Evolutionary conservation across 2,888 invertebrate genomes (phyloP), one percentile per base, ranked within the genome.

Genomic region (Drosophila anomalata): DNA sequence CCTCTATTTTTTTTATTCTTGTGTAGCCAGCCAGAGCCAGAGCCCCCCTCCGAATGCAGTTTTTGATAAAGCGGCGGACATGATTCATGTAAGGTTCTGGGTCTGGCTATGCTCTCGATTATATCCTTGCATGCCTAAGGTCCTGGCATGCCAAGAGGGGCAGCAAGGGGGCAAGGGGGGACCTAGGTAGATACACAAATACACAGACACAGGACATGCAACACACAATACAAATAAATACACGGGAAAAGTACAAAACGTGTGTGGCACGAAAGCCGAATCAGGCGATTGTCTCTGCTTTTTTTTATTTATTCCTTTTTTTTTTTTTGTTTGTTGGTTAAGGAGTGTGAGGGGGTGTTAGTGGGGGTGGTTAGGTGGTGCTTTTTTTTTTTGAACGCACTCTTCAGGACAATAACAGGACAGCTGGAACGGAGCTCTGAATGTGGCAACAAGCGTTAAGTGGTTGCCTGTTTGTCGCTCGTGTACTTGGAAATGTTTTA

Each of bases 371-470:
- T 46, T n/a, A 41, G 58, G 59, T 20, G 60, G 46, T 60, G 61
- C 17, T 42, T 61, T 60, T 29, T 29, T 26, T 26, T 26, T 31
- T 44, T 24, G 66, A 80, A 87, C 84, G 84, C 87, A 81, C 87
- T 87, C 36, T 7, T 63, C 78, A 73, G 87, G 70, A 82, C 62
- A 67, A 72, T 36, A 36, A 68, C 62, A 55, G 59, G 76, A 78
- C 76, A 76, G 66, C 70, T 75, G 84, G 87, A 87, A 81, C 87
- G 84, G 72, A 75, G 73, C 78, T 42, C 41, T 80, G 85, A 81
- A 80, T 73, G 87, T 81, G 82, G 87, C 88, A 82, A 85, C 82
- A 87, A 87, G 62, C 82, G 87, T 87, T 87, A 82, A 87, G 87
- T 85, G 88, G 78, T 87, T 87, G 85, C 78, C 72, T 79, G 86